Base-by-base conservation (phyloP, 2,797 vertebrate species). In the Petrocephalus schoutedeni region DNA sequence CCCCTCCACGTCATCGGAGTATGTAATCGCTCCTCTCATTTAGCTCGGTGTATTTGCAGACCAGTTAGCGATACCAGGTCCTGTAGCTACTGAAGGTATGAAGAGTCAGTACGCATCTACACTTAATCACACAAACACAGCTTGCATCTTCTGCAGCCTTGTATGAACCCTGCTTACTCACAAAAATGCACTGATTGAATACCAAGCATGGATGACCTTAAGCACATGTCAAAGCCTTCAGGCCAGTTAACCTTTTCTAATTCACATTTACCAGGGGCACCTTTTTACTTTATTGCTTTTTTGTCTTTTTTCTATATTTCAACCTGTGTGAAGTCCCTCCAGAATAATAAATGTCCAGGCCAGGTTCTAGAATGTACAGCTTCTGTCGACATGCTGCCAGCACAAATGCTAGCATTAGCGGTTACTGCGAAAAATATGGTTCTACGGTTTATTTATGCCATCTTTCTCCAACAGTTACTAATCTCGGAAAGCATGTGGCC, bases 401-500 rank as follows among this genome's bases (percentile, higher is more conserved):
- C 83, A 58, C 51, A 45, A 84, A 21, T 51, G 4, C 23, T 74
- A n/a, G 56, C 4, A n/a, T 80, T 23, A 53, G 28, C 56, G 84
- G 54, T 56, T 41, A 19, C 56, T 86, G 32, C 9, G 28, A 58
- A 32, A 32, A 58, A 58, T 12, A 59, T 32, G 49, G 49, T 21
- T 58, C 14, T 41, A 32, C 1, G 32, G 1, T 61, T 45, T 28
- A 67, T 86, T 45, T 51, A 10, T 86, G 51, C 12, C 6, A 0
- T 19, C 54, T 19, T 2, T 59, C 0, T 36, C 2, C 54, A 91
- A 91, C 89, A 94, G 74, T 91, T 94, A 88, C 91, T 94, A 45
- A 92, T 94, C 89, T 88, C 92, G 7, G 94, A 95, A 88, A 93
- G 91, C 87, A 92, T 92, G 89, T 92, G 90, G 90, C 91, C 90